Evolutionary conservation across 2,113 vertebrate genomes (phyloP).

Genomic region (Cebus imitator): DNA sequence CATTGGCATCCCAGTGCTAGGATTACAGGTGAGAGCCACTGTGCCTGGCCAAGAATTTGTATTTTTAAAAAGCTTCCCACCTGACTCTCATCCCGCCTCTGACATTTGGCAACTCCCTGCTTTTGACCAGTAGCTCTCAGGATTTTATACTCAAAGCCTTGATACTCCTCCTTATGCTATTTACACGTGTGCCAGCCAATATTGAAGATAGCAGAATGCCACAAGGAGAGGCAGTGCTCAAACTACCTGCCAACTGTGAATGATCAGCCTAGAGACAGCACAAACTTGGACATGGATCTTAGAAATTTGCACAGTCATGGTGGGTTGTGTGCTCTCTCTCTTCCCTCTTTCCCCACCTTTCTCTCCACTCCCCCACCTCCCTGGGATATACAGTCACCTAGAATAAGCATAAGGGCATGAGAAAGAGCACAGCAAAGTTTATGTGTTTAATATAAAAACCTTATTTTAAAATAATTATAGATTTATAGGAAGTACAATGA

Average conservation of each 20-base stretch:
- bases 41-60: not conserved
- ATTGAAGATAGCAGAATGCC: not conserved
- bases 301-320: not conserved
- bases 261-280: not conserved
- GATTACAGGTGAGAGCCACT: too few species aligned
- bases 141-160: not conserved
- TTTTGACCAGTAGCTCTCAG: not conserved
- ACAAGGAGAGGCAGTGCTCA: not conserved
- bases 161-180: not conserved
- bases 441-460: not conserved
- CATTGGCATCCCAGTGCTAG: too few species aligned
- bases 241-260: not conserved
- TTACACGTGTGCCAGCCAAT: not conserved
- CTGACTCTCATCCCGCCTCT: not conserved
- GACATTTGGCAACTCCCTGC: not conserved
- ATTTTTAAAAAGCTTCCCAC: not conserved
- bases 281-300: not conserved
- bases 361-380: too few species aligned
- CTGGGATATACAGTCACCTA: not conserved
- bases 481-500: not conserved
- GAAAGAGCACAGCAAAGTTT: not conserved
- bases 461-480: slow-evolving; percentile 17
- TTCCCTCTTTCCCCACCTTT: not conserved
- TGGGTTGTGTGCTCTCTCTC: not conserved
- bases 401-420: not conserved